These are phyloP conservation scores for Lanius collurio DNA, from an alignment of 2,113 vertebrate genomes.

Conservation along the genomic window DNA sequence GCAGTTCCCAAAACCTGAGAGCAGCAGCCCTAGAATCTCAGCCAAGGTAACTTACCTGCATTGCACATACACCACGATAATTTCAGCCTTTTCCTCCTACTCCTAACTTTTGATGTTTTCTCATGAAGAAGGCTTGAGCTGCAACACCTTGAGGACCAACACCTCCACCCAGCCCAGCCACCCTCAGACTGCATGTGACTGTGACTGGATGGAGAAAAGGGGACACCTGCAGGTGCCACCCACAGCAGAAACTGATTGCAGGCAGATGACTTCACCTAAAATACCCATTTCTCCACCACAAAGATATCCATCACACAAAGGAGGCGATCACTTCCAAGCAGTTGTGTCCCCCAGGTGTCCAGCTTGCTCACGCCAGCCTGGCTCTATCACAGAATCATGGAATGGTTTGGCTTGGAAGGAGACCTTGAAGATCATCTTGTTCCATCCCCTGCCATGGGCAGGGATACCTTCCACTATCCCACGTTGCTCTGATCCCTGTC, in stretches of 20 bases:
- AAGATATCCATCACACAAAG: background rate
- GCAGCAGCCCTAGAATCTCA: background rate
- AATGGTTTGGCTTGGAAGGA: background rate
- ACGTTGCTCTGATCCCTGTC: fast-evolving
- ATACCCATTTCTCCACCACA: background rate
- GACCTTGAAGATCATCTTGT: background rate
- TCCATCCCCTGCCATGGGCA: background rate
- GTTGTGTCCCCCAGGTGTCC: too few species aligned
- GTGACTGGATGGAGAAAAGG: background rate
- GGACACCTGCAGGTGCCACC: background rate
- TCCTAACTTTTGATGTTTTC: background rate
- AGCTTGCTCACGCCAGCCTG: background rate
- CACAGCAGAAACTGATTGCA: fast-evolving
- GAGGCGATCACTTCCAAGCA: background rate
- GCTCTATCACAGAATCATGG: background rate
- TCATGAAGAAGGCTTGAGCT: background rate
- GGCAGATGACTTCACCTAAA: background rate
- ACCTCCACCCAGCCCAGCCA: background rate
- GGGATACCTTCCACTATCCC: background rate
- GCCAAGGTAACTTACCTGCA: background rate
- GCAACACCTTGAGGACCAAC: background rate
- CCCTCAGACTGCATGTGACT: background rate
- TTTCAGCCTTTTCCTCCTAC: background rate
- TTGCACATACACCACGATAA: fast-evolving
- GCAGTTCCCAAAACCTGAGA: background rate